Base-by-base conservation (phyloP, 2,797 vertebrate genomes). In the Amblyraja radiata region DNA sequence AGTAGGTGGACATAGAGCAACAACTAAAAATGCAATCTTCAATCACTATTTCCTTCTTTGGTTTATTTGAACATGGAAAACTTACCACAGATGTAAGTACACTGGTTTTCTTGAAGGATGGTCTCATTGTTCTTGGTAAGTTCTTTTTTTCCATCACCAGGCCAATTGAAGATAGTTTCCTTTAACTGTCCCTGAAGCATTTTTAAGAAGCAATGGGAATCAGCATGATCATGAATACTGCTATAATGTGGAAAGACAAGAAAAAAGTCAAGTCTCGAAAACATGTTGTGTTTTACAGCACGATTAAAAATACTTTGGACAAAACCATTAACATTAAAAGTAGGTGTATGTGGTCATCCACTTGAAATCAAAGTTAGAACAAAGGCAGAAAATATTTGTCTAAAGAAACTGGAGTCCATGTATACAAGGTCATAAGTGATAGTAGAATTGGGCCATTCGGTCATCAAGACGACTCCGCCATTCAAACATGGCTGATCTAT, bases 191-290 rank as follows among this genome's bases (percentile, higher is more conserved):
- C 99, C 94, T 99, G 98, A 16, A 99, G 97, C 93, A 99, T 96
- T 97, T 99, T 99, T 97, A 99, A 96, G 96, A 99, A 99, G 95
- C 99, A 99, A 95, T 99, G 98, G 63, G 98, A 98, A 95, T 99
- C 95, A 93, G 98, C 96, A 95, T 99, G 99, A 95, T 99, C 98
- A 65, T 99, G 99, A 96, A 99, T 99, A 94, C 98, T 99, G 95
- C 99, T 99, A 96, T 95, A 88, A 97, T 94, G 95, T 93, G 93
- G 93, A 77, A 93, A 95, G 94, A 93, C 36, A 94, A 95, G 84
- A 96, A 93, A 73, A 58, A 94, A 94, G 93, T 96, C 95, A 96
- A 95, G 1, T 81, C 23, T 63, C 13, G 0, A 1, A 25, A 90
- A 77, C 21, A 88, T 83, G 78, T 25, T 63, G 3, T 32, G 4